These are phyloP conservation scores for Mustelus asterias DNA, from an alignment of 2,113 vertebrate genomes.

Conservation along the genomic window DNA sequence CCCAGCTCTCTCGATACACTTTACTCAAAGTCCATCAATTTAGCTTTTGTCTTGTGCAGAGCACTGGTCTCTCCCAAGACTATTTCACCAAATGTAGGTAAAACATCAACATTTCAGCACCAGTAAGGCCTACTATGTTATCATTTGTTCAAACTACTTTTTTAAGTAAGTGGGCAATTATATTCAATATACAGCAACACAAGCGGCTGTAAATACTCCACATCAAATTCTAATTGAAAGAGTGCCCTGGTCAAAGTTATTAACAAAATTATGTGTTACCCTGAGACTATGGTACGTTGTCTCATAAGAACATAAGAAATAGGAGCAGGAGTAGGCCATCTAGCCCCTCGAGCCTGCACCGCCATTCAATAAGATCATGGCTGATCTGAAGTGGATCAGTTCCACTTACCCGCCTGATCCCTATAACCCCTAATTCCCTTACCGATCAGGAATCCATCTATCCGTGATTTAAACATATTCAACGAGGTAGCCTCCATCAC, in stretches of 20 bases:
- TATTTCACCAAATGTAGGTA: background rate
- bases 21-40: background rate
- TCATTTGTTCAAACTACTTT: background rate
- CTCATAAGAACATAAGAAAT: too few species aligned
- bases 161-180: background rate
- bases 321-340: too few species aligned
- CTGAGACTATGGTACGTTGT: too few species aligned
- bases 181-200: background rate
- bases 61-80: background rate
- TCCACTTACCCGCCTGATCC: too few species aligned
- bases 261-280: background rate
- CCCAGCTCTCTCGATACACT: background rate
- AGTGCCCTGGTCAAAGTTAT: background rate
- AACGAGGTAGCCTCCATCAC: too few species aligned
- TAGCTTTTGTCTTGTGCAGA: background rate
- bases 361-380: too few species aligned
- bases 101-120: background rate
- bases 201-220: background rate
- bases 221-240: background rate
- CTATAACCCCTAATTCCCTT: too few species aligned
- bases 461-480: too few species aligned
- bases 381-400: too few species aligned
- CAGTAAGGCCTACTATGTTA: background rate
- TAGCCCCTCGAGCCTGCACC: too few species aligned
- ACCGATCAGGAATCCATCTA: too few species aligned